Percentiles rank a stretch among this genome's conserved stretches.
Conservation (phyloP, 2,797 vertebrate genomes). For the Fratercula arctica region DNA sequence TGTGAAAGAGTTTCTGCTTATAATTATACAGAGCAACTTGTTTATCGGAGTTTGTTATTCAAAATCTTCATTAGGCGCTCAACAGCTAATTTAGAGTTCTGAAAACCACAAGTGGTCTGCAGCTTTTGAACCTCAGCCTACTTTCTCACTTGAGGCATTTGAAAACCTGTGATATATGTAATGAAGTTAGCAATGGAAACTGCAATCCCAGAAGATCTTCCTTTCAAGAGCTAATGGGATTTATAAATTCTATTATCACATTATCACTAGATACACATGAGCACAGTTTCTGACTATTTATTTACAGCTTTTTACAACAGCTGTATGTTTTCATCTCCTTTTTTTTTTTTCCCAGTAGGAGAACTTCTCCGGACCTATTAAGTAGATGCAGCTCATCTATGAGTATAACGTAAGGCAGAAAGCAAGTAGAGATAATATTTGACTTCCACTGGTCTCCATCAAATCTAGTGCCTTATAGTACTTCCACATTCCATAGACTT, state of each 20-base stretch:
- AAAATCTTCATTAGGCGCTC: not conserved
- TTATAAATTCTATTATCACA: conserved; percentile 4
- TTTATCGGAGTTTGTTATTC: not conserved
- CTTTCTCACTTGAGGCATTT: not conserved
- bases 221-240: conserved; percentile 13
- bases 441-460: not conserved
- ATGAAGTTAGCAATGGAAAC: not conserved
- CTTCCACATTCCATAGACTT: not conserved
- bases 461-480: not conserved
- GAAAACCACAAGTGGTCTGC: not conserved
- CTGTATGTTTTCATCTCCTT: not conserved
- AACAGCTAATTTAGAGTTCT: not conserved
- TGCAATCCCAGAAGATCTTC: not conserved
- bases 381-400: not conserved
- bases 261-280: not conserved
- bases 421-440: not conserved
- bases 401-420: not conserved
- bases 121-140: not conserved
- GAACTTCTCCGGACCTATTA: not conserved
- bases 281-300: not conserved
- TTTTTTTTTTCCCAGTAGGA: not conserved
- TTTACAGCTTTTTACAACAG: not conserved
- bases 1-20: not conserved
- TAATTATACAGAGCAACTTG: not conserved
- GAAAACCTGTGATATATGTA: not conserved